Evolutionary conservation across 2,888 invertebrate species (phyloP).

Genomic region (Eristalis tenax): DNA sequence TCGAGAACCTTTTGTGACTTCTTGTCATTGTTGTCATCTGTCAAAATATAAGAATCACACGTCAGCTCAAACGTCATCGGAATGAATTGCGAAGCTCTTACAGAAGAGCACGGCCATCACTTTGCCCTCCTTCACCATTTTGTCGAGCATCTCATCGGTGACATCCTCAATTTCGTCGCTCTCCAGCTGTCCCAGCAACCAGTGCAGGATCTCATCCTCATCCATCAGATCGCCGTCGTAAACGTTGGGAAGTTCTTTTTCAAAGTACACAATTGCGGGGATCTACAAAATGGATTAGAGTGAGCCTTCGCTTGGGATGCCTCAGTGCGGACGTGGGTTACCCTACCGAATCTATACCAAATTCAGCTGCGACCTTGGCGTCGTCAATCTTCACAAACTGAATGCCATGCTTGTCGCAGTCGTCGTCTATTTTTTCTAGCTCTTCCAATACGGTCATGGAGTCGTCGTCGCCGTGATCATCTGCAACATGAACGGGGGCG

Average conservation of each 20-base stretch:
- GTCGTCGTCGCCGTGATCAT: slow-evolving; percentile 94
- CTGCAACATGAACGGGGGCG: slow-evolving; percentile 81
- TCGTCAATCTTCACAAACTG: slow-evolving; percentile 97
- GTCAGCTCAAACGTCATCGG: slow-evolving; percentile 6
- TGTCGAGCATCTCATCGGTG: slow-evolving; percentile 96
- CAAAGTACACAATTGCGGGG: slow-evolving; percentile 95
- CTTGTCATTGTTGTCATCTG: slow-evolving; percentile 94
- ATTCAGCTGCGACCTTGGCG: slow-evolving; percentile 90
- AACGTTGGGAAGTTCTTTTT: slow-evolving; percentile 95
- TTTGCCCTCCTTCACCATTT: slow-evolving; percentile 93
- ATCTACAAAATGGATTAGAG: slow-evolving; percentile 78
- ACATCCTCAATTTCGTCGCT: slow-evolving; percentile 97
- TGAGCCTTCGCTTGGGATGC: neutral
- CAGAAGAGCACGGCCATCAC: slow-evolving; percentile 95
- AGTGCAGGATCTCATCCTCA: slow-evolving; percentile 93
- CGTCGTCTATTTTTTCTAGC: slow-evolving; percentile 96
- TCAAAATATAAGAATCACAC: slow-evolving; percentile 19
- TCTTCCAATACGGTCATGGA: slow-evolving; percentile 92
- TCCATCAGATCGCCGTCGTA: slow-evolving; percentile 95
- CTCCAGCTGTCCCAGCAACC: slow-evolving; percentile 93
- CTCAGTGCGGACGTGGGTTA: neutral
- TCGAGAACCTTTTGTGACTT: slow-evolving; percentile 92
- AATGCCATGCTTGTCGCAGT: slow-evolving; percentile 94
- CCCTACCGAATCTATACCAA: slow-evolving; percentile 88
- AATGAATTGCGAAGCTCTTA: slow-evolving; percentile 81